Evolutionary conservation across 2,888 invertebrate genomes (phyloP).

Genomic region (Sepiola atlantica): DNA sequence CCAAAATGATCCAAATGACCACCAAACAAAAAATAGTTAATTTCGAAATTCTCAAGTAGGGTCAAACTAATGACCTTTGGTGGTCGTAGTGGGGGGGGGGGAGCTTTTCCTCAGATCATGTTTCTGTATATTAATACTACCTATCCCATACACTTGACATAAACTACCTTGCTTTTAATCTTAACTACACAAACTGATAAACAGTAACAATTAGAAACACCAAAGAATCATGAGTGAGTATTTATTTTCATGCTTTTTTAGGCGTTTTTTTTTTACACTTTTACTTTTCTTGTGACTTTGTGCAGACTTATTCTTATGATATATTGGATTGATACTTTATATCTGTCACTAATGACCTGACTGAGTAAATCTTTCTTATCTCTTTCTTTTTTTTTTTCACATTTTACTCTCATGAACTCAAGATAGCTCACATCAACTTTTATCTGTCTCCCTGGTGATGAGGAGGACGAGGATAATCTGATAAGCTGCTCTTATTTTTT

Average conservation of each 20-base stretch:
- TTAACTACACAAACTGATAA: not conserved
- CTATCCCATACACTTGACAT: not conserved
- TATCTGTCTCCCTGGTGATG: not conserved
- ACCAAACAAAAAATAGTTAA: no score
- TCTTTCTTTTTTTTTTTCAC: not conserved
- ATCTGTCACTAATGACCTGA: no score
- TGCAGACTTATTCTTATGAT: not conserved
- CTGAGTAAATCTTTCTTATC: no score
- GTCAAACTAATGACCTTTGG: not conserved
- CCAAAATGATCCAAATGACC: no score
- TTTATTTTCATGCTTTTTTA: not conserved
- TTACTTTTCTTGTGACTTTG: no score
- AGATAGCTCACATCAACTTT: not conserved
- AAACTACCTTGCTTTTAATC: not conserved
- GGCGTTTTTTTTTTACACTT: no score
- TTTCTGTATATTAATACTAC: not conserved
- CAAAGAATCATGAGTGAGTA: not conserved
- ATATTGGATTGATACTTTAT: no score
- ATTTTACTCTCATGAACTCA: not conserved
- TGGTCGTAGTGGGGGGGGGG: no score
- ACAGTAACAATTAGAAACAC: not conserved
- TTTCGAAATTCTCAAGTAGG: not conserved
- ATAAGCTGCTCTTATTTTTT: no score
- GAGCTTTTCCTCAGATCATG: not conserved
- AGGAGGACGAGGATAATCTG: no score